These are phyloP conservation scores for Amphiprion clarkii DNA, from an alignment of 2,797 vertebrate species.

Conservation along the genomic window DNA sequence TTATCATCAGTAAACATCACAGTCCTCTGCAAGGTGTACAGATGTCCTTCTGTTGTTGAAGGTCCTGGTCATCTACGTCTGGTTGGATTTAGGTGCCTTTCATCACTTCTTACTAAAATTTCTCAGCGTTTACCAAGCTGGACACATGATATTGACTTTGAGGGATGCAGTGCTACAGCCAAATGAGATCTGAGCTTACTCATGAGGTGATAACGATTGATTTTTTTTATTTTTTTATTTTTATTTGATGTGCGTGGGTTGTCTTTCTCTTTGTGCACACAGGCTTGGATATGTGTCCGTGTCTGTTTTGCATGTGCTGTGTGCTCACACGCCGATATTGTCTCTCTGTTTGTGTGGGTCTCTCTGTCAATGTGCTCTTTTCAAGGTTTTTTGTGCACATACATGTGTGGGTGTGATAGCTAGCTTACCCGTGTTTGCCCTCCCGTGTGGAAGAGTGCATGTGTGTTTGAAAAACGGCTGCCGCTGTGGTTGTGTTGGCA, in stretches of 20 bases:
- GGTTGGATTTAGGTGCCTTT: neutral
- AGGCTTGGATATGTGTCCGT: neutral
- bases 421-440: neutral
- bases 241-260: slow-evolving; percentile 7
- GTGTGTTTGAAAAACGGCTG: slow-evolving; percentile 57
- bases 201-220: neutral
- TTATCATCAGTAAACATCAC: neutral
- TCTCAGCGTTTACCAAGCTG: neutral
- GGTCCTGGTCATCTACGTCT: neutral
- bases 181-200: neutral
- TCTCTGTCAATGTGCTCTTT: slow-evolving; percentile 15
- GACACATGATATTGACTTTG: neutral
- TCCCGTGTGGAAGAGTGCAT: slow-evolving; percentile 19
- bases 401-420: neutral
- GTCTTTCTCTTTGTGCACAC: neutral
- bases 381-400: neutral
- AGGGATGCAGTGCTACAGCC: neutral
- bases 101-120: neutral
- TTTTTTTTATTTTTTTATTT: neutral
- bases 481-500: slow-evolving; percentile 45
- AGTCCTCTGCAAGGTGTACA: neutral
- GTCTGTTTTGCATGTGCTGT: slow-evolving; percentile 1
- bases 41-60: neutral
- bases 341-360: neutral
- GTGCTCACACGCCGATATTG: slow-evolving; percentile 1